phyloP scores from a whole-genome alignment of 2,797 vertebrate genomes.

The Poecilia wingei region DNA sequence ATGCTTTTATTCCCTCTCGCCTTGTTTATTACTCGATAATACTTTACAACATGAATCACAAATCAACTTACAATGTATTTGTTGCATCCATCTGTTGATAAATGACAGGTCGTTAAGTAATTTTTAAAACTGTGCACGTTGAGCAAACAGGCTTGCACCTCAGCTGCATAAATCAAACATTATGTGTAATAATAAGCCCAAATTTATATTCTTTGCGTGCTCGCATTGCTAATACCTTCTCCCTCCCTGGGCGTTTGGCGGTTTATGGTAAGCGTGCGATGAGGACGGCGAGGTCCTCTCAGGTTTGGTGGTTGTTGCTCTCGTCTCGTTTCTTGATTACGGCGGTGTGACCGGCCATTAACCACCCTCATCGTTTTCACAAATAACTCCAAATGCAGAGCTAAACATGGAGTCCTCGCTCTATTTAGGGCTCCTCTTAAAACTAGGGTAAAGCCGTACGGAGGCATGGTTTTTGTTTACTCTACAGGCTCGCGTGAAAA shows the following conservation, averaged over 20 bases:
- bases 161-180: constrained; percentile 49
- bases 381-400: constrained; percentile 45
- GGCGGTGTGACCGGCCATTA: constrained; percentile 51
- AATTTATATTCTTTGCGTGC: constrained; percentile 36
- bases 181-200: constrained; percentile 51
- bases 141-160: constrained; percentile 22
- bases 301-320: constrained; percentile 68
- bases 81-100: background rate
- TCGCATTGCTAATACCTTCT: constrained; percentile 54
- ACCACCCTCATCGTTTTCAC: constrained; percentile 23
- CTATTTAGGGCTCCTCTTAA: constrained; percentile 37
- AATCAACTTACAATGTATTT: background rate
- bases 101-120: constrained; percentile 6
- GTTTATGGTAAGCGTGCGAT: constrained; percentile 62
- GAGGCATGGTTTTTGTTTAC: constrained; percentile 48
- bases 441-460: constrained; percentile 4
- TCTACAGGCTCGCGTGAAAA: constrained; percentile 25
- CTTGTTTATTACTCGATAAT: background rate
- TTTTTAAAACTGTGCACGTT: constrained; percentile 17
- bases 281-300: constrained; percentile 62
- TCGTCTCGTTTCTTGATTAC: constrained; percentile 71
- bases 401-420: constrained; percentile 59
- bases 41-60: background rate
- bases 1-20: background rate
- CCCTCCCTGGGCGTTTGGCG: constrained; percentile 55